phyloP scores from a whole-genome alignment of 2,797 vertebrate genomes.

The Pteropus rufus region DNA sequence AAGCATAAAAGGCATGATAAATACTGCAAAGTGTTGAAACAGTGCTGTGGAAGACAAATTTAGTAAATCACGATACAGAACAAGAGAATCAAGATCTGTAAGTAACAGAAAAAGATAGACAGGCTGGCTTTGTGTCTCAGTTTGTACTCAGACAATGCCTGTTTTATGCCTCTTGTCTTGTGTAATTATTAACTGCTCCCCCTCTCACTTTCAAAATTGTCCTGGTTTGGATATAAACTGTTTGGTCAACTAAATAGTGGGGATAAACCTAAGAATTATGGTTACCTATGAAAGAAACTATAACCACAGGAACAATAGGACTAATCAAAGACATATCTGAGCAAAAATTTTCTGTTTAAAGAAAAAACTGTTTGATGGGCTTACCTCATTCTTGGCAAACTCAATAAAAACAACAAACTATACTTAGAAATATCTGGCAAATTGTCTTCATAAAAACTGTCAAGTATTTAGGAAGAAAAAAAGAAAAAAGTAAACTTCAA shows the following conservation, averaged over 20 bases:
- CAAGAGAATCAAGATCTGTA: background rate
- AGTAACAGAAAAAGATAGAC: background rate
- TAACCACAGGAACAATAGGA: background rate
- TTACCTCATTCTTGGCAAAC: background rate
- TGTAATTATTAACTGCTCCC: background rate
- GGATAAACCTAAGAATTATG: background rate
- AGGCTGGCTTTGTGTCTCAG: background rate
- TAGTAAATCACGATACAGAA: background rate
- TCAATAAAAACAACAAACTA: background rate
- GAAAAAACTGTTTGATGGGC: background rate
- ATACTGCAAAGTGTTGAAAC: background rate
- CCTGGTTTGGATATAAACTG: background rate
- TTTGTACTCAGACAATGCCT: background rate
- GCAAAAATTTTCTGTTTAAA: background rate
- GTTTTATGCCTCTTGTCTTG: background rate
- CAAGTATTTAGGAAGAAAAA: constrained; percentile 32
- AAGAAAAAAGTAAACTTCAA: constrained; percentile 25
- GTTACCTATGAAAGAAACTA: background rate
- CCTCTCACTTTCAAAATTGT: background rate
- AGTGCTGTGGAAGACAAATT: background rate
- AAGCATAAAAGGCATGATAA: background rate
- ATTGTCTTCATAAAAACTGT: constrained; percentile 16
- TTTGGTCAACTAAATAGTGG: background rate
- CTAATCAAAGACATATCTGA: background rate
- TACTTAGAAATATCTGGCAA: background rate